Percentiles rank a stretch among this genome's conserved stretches.
Conservation (phyloP, 2,888 invertebrate genomes). For the Lapara coniferarum region DNA sequence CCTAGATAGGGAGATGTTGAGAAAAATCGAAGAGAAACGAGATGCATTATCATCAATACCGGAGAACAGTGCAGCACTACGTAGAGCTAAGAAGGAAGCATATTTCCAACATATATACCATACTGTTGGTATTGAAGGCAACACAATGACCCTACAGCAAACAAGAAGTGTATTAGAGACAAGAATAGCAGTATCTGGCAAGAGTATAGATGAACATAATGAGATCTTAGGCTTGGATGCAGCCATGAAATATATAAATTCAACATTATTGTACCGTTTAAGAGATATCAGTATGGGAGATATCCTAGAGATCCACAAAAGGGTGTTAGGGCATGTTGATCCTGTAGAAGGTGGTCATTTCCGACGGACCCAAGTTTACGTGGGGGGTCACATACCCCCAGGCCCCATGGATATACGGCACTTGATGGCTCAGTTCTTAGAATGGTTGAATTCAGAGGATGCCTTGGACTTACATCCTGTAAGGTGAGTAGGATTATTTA, state of each 20-base stretch:
- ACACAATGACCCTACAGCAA: slow-evolving; percentile 97
- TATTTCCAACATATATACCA: slow-evolving; percentile 98
- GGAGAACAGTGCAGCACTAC: slow-evolving; percentile 89
- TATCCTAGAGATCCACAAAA: slow-evolving; percentile 94
- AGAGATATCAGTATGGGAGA: slow-evolving; percentile 92
- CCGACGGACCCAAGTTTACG: slow-evolving; percentile 95
- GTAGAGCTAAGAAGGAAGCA: slow-evolving; percentile 96
- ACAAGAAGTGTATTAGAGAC: slow-evolving; percentile 97
- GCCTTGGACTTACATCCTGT: slow-evolving; percentile 94
- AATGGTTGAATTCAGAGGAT: slow-evolving; percentile 96
- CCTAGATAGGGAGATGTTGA: slow-evolving; percentile 90
- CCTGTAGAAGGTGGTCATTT: slow-evolving; percentile 95
- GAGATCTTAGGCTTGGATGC: slow-evolving; percentile 97
- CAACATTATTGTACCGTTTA: slow-evolving; percentile 90
- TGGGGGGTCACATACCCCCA: slow-evolving; percentile 97
- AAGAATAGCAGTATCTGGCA: slow-evolving; percentile 88
- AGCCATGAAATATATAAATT: slow-evolving; percentile 96
- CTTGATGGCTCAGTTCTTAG: slow-evolving; percentile 94
- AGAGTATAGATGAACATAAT: slow-evolving; percentile 98
- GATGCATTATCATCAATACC: slow-evolving; percentile 92
- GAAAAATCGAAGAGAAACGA: slow-evolving; percentile 92
- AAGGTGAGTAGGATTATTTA: slow-evolving; percentile 68
- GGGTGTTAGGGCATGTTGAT: slow-evolving; percentile 97
- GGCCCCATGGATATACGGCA: slow-evolving; percentile 91
- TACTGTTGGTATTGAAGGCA: slow-evolving; percentile 98